Conservation (phyloP, 2,888 invertebrate genomes). For the Thecocarcelia acutangulata region DNA sequence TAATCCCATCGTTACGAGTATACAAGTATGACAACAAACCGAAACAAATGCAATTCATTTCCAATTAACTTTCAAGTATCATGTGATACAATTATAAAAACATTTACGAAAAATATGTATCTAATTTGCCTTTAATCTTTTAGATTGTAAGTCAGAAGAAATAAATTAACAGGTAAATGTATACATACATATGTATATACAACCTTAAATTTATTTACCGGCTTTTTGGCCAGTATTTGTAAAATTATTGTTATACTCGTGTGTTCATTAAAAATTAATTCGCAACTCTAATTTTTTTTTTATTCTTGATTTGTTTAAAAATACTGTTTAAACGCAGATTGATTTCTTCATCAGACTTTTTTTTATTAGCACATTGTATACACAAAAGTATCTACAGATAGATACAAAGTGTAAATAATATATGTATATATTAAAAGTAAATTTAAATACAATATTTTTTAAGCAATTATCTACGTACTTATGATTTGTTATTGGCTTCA, state of each 20-base stretch:
- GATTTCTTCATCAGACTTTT: background rate
- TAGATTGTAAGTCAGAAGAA: background rate
- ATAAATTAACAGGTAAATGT: background rate
- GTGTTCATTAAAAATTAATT: background rate
- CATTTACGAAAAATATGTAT: slow-evolving; percentile 7
- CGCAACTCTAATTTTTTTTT: slow-evolving; percentile 3
- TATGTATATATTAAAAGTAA: slow-evolving; percentile 6
- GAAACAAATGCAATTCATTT: slow-evolving; percentile 3
- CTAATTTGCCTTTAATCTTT: slow-evolving; percentile 15
- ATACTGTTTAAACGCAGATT: too few species aligned
- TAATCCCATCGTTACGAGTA: slow-evolving; percentile 25
- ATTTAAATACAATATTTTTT: slow-evolving; percentile 8
- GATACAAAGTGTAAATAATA: too few species aligned
- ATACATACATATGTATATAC: background rate
- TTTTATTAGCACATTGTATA: background rate
- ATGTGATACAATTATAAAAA: slow-evolving; percentile 53
- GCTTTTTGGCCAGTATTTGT: slow-evolving; percentile 22
- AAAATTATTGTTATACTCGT: background rate
- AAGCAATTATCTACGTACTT: slow-evolving; percentile 16
- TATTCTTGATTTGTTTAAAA: background rate
- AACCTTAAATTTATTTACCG: background rate
- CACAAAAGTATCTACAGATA: background rate
- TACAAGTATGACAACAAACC: slow-evolving; percentile 33
- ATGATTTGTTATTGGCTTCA: background rate
- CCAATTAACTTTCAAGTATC: slow-evolving; percentile 27